A percentile compares a stretch with the other conserved stretches of the same genome.
Conservation (phyloP, 2,797 vertebrate genomes). For the Leucoraja ocellata region DNA sequence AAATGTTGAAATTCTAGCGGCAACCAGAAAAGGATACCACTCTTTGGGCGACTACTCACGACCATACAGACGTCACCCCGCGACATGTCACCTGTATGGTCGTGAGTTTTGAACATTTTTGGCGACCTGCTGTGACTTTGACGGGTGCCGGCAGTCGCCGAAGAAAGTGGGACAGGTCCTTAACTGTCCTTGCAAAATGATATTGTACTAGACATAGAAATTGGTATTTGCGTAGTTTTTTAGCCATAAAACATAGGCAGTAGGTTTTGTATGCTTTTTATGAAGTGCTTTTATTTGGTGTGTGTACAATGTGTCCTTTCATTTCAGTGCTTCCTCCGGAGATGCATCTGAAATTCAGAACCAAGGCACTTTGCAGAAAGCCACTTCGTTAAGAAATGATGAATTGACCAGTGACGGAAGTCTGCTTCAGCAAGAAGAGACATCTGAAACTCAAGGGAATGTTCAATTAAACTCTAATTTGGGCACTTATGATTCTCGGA, state of each 20-base stretch:
- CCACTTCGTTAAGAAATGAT: constrained; percentile 6
- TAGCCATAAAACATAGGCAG: not conserved
- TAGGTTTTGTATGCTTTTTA: not conserved
- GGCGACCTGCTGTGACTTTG: too few relatives aligned
- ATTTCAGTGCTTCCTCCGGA: constrained; percentile 15
- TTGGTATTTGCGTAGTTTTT: not conserved
- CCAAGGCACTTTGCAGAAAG: constrained; percentile 17
- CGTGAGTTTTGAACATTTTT: too few relatives aligned
- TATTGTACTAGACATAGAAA: not conserved
- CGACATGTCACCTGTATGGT: too few relatives aligned
- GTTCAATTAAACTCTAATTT: not conserved
- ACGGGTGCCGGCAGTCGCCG: too few relatives aligned
- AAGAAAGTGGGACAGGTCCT: too few relatives aligned
- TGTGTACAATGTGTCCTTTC: not conserved
- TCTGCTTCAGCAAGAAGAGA: constrained; percentile 8
- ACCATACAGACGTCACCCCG: too few relatives aligned
- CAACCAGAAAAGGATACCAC: too few relatives aligned
- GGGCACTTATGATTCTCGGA: not conserved
- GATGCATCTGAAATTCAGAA: constrained; percentile 8
- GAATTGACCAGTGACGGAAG: not conserved
- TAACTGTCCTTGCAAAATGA: not conserved
- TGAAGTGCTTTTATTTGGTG: not conserved
- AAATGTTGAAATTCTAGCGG: too few relatives aligned
- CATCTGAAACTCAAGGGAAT: not conserved
- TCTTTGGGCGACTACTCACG: too few relatives aligned